Percentiles rank a stretch among this genome's conserved stretches.
These are phyloP conservation scores for Serrognathus titanus DNA, from an alignment of 2,888 invertebrate genomes.

Conservation along the genomic window DNA sequence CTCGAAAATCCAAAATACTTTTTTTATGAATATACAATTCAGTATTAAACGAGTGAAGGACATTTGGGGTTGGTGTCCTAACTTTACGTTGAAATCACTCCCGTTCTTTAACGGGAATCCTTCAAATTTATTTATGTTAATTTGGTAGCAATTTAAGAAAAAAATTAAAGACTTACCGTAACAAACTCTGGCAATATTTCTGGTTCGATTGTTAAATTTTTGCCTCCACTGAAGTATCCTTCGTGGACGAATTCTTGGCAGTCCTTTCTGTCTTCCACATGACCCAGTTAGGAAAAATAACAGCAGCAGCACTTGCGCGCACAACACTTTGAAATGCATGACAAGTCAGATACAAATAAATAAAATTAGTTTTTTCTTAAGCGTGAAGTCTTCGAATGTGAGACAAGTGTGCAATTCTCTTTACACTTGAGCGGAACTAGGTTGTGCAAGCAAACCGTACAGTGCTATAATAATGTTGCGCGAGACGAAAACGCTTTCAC, in stretches of 20 bases:
- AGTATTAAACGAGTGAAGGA: too few relatives aligned
- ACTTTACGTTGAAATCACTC: too few relatives aligned
- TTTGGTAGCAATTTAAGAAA: background rate
- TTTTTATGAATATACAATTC: too few relatives aligned
- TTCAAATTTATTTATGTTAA: background rate
- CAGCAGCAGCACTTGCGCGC: background rate
- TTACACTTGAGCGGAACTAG: too few relatives aligned
- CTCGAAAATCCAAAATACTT: too few relatives aligned
- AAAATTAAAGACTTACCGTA: constrained; percentile 23
- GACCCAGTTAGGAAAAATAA: background rate
- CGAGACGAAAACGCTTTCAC: too few relatives aligned
- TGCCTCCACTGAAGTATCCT: constrained; percentile 11
- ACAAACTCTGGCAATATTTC: constrained; percentile 23
- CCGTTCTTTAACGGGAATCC: background rate
- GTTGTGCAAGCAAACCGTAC: too few relatives aligned
- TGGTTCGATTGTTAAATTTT: constrained; percentile 19
- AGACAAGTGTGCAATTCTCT: too few relatives aligned
- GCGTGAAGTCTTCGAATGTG: too few relatives aligned
- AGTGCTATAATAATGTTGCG: too few relatives aligned
- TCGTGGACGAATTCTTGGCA: background rate
- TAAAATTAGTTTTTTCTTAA: too few relatives aligned
- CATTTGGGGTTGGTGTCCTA: too few relatives aligned
- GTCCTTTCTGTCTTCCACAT: background rate
- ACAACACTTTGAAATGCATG: background rate
- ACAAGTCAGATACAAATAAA: background rate